A percentile compares a stretch with the other conserved stretches of the same genome.
Evolutionary conservation across 2,797 vertebrate species (phyloP).

Genomic region (Ctenochaetus hawaiiensis): DNA sequence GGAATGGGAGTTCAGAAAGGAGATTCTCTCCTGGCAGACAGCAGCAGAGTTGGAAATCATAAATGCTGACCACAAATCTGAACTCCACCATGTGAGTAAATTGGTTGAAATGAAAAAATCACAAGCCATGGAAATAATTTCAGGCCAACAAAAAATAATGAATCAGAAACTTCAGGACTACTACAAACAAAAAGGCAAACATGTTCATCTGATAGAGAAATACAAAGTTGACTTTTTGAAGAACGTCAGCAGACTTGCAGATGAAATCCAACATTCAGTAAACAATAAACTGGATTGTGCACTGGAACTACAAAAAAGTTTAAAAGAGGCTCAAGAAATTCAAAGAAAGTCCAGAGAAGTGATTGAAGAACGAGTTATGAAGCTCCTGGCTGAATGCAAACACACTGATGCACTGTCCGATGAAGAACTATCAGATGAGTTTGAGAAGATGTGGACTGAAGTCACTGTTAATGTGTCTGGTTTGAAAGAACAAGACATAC

Average conservation of each 20-base stretch:
- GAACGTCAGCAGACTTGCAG: constrained; percentile 27
- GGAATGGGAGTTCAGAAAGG: constrained; percentile 77
- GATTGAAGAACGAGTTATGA: constrained; percentile 64
- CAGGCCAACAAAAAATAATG: neutral
- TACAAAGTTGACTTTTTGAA: constrained; percentile 68
- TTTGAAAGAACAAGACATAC: constrained; percentile 37
- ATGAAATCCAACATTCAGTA: constrained; percentile 49
- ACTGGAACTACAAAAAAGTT: constrained; percentile 23
- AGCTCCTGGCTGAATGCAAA: constrained; percentile 52
- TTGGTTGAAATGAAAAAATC: neutral
- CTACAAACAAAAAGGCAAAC: constrained; percentile 53
- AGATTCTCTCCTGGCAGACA: constrained; percentile 51
- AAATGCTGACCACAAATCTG: constrained; percentile 41
- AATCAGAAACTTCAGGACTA: constrained; percentile 28
- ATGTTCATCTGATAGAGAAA: constrained; percentile 69
- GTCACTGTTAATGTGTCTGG: neutral
- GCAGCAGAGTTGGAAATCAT: constrained; percentile 54
- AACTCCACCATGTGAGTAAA: rapidly evolving
- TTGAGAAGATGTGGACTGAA: constrained; percentile 66
- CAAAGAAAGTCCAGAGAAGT: constrained; percentile 23
- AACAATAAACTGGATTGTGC: constrained; percentile 12
- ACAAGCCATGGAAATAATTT: neutral
- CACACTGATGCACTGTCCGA: constrained; percentile 15
- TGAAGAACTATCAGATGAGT: constrained; percentile 6
- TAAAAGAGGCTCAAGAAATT: constrained; percentile 41